Base-by-base conservation (phyloP, 2,888 invertebrate genomes). In the Alloplasta piceator region DNA sequence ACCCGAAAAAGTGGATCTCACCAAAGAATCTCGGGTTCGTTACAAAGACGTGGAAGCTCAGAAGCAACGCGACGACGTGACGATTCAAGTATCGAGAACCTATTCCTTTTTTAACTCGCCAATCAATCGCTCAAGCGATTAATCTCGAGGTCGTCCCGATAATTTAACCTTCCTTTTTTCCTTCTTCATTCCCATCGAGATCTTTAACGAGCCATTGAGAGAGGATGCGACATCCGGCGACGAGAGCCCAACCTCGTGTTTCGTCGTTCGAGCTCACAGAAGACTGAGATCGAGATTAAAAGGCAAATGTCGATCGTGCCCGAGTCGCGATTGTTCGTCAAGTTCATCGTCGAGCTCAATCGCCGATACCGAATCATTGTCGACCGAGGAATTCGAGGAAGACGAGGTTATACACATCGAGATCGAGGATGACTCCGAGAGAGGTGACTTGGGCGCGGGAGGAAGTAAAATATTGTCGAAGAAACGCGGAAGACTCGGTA, bases 31-130 rank as follows among this genome's bases (percentile, higher is more conserved):
- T 46, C 84, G 75, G 72, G 5, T 74, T 39, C 82, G 85, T 5
- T 88, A 88, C 67, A 89, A 80, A 84, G 91, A 91, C 52, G 60
- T 91, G 41, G 91, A 91, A 77, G 90, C 90, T 3, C 91, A 91
- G 63, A 88, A 82, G 75, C 75, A 87, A 12, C 83, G 88, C 36
- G 91, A 91, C 80, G 91, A 92, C 60, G 91, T 90, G 0, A 90
- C 91, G 4, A 90, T 90, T 61, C 91, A 91, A 83, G 91, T 91
- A 83, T 36, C 7, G 61, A 26, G 39, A 12, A 9, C 43, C 4
- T 43, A 6, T 43, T 43, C 43, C 43, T 43, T 1, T 10, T 43
- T 63, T 55, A n/a, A 26, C 3, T 26, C 3, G 26, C 38, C 16
- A 41, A 38, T 60, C 60, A 26, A 61, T 41, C 58, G 14, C 38